These are phyloP conservation scores for Nasonovia ribisnigri DNA, from an alignment of 2,888 invertebrate genomes.

Conservation along the genomic window DNA sequence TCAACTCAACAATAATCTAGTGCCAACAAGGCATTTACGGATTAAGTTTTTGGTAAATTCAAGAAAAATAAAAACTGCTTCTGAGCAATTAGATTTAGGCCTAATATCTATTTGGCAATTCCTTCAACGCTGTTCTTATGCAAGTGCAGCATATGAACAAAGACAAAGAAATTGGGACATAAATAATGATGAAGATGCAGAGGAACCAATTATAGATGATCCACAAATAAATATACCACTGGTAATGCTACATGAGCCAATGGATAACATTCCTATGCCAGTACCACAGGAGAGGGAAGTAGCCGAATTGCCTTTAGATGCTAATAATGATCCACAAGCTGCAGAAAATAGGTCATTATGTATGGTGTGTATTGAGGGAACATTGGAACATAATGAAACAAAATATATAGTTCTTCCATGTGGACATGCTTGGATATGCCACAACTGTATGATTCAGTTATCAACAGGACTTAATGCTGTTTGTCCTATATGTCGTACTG, in stretches of 20 bases:
- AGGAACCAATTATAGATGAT: not conserved
- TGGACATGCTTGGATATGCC: not conserved
- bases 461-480: not conserved
- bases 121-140: not conserved
- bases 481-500: not conserved
- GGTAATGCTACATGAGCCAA: too few relatives aligned
- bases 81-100: not conserved
- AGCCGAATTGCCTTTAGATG: not conserved
- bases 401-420: not conserved
- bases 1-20: not conserved
- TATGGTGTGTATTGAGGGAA: not conserved
- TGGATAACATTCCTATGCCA: not conserved
- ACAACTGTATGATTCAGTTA: not conserved
- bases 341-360: not conserved
- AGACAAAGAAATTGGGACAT: constrained; percentile 1
- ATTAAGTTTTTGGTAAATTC: not conserved
- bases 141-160: not conserved
- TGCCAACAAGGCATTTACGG: not conserved
- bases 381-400: not conserved
- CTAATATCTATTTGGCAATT: constrained; percentile 1
- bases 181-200: not conserved
- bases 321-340: not conserved
- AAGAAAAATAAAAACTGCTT: not conserved
- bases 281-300: not conserved
- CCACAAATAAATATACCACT: not conserved